Evolutionary conservation across 2,888 invertebrate genomes (phyloP).

Genomic region (Nowickia ferox): DNA sequence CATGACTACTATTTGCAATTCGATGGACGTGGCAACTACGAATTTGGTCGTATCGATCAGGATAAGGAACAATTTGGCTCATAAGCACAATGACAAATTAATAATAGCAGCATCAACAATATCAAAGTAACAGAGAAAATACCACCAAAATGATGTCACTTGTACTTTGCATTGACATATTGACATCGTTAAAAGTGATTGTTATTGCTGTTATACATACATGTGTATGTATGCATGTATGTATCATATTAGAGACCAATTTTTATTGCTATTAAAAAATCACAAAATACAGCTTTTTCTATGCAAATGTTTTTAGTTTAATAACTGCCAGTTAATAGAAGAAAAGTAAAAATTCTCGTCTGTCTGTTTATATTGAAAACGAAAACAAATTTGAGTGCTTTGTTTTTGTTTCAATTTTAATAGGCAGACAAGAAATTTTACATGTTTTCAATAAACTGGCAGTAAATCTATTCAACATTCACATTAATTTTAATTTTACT

Average conservation of each 20-base stretch:
- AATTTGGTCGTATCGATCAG: constrained; percentile 93
- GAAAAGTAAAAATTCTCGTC: no score
- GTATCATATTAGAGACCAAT: constrained; percentile 63
- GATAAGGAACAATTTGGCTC: constrained; percentile 97
- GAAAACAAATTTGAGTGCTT: no score
- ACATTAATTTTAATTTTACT: constrained; percentile 6
- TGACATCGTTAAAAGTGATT: neutral
- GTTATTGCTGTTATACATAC: neutral
- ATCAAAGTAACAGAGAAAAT: constrained; percentile 1
- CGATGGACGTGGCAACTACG: constrained; percentile 96
- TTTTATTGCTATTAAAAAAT: constrained; percentile 23
- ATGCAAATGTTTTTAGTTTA: constrained; percentile 13
- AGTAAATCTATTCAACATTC: neutral
- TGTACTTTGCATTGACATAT: neutral
- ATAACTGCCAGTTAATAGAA: neutral
- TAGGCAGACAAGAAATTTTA: no score
- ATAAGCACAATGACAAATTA: constrained; percentile 82
- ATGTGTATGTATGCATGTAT: constrained; percentile 1
- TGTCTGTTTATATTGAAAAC: no score
- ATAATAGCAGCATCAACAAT: neutral
- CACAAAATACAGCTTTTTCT: constrained; percentile 12
- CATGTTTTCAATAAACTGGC: neutral
- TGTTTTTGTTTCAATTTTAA: neutral
- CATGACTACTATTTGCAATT: constrained; percentile 98
- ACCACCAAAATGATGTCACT: constrained; percentile 36